Evolutionary conservation across 2,113 vertebrate genomes (phyloP).

Genomic region (Anolis carolinensis): DNA sequence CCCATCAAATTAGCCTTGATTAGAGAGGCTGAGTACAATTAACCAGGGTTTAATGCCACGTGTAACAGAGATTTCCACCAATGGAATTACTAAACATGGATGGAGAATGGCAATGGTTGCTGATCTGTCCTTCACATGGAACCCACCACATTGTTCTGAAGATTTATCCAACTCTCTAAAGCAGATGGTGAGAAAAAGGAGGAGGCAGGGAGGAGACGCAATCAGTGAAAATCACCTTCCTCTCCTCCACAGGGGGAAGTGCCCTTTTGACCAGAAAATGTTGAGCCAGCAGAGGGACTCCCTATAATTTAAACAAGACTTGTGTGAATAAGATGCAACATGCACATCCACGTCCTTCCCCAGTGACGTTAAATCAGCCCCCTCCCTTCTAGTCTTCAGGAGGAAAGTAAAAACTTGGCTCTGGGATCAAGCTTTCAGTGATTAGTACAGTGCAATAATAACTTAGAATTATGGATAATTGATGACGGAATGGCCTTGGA

Average conservation of each 20-base stretch:
- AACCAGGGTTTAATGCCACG: neutral
- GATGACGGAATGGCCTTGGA: too few relatives aligned
- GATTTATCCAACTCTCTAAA: neutral
- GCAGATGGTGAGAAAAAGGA: neutral
- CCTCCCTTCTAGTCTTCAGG: too few relatives aligned
- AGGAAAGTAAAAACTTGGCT: too few relatives aligned
- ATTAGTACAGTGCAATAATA: too few relatives aligned
- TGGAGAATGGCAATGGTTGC: neutral
- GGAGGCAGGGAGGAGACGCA: neutral
- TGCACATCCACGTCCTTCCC: too few relatives aligned
- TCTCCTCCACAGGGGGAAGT: neutral
- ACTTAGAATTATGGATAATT: too few relatives aligned
- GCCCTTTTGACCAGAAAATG: neutral
- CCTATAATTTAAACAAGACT: too few relatives aligned
- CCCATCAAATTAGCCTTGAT: neutral
- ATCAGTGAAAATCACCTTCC: neutral
- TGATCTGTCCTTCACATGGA: neutral
- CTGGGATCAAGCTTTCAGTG: too few relatives aligned
- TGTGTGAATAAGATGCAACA: too few relatives aligned
- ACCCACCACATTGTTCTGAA: neutral
- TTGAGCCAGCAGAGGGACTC: neutral
- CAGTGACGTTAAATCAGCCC: too few relatives aligned
- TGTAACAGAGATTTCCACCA: neutral
- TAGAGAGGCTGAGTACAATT: neutral
- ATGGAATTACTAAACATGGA: neutral